Evolutionary conservation across 2,797 vertebrate species (phyloP).

Genomic region (Nannoperca obscura): DNA sequence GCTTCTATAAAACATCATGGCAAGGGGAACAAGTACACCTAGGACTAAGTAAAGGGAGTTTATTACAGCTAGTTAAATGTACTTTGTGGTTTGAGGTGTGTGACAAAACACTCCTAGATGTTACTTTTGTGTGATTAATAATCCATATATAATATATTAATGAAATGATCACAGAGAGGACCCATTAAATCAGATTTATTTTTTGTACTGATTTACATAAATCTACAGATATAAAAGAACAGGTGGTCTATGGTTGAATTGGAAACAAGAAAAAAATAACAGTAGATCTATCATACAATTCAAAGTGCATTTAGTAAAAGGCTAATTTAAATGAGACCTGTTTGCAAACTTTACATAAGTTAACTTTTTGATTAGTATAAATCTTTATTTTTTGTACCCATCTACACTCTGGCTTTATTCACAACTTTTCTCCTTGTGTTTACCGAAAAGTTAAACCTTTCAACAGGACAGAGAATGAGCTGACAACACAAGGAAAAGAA

Average conservation of each 20-base stretch:
- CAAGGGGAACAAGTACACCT: background rate
- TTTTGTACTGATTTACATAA: constrained; percentile 82
- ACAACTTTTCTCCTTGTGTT: constrained; percentile 50
- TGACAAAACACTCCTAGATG: background rate
- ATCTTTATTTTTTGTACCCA: constrained; percentile 58
- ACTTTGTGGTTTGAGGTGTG: background rate
- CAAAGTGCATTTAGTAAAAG: constrained; percentile 91
- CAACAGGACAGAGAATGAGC: constrained; percentile 47
- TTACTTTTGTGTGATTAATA: background rate
- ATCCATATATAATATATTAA: background rate
- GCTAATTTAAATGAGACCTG: constrained; percentile 81
- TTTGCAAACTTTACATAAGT: constrained; percentile 76
- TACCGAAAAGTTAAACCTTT: constrained; percentile 66
- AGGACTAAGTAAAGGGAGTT: no score
- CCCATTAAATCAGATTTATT: constrained; percentile 87
- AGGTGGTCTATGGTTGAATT: constrained; percentile 68
- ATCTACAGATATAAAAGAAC: constrained; percentile 84
- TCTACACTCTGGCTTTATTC: constrained; percentile 46
- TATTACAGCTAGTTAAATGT: background rate
- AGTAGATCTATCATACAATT: constrained; percentile 84
- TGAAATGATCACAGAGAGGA: constrained; percentile 25
- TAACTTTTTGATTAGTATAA: constrained; percentile 75
- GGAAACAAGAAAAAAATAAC: constrained; percentile 71
- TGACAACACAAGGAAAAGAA: constrained; percentile 49
- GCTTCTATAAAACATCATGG: background rate